Conservation (phyloP, 2,113 vertebrate species). For the Brienomyrus brachyistius region DNA sequence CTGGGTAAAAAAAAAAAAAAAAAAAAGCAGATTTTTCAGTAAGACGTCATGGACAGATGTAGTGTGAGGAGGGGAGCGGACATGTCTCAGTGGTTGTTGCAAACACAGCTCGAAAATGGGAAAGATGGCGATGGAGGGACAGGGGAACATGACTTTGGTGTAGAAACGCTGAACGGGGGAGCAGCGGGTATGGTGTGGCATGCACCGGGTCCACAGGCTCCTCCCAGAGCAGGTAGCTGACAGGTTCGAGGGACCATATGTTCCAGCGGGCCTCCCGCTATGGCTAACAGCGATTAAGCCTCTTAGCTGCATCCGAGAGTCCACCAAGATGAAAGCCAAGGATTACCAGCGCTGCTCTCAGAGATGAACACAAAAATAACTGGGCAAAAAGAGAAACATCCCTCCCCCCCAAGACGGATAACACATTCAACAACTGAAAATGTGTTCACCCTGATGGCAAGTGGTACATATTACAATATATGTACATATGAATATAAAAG, state of each 20-base stretch:
- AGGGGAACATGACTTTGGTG: constrained; percentile 14
- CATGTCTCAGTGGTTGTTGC: background rate
- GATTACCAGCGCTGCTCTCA: constrained; percentile 49
- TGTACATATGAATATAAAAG: constrained; percentile 31
- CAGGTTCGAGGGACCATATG: constrained; percentile 50
- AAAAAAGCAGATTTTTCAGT: background rate
- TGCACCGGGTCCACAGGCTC: constrained; percentile 18
- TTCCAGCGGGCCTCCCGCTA: constrained; percentile 46
- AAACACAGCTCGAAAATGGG: background rate
- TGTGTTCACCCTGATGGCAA: constrained; percentile 62
- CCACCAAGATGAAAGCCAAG: constrained; percentile 56
- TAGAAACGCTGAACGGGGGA: background rate
- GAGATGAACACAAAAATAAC: constrained; percentile 38
- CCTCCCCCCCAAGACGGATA: constrained; percentile 37
- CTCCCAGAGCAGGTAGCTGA: constrained; percentile 11
- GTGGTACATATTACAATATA: constrained; percentile 45
- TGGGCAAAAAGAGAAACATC: constrained; percentile 40
- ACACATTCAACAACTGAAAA: constrained; percentile 56
- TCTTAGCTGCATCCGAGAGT: constrained; percentile 50
- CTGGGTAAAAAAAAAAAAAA: background rate
- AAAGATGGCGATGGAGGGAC: constrained; percentile 7
- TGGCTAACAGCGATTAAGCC: constrained; percentile 39
- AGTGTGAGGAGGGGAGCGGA: background rate
- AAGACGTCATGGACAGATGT: constrained; percentile 20
- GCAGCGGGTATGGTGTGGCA: constrained; percentile 17